These are phyloP conservation scores for Ctenomys sociabilis DNA, from an alignment of 2,113 vertebrate species.

Conservation along the genomic window DNA sequence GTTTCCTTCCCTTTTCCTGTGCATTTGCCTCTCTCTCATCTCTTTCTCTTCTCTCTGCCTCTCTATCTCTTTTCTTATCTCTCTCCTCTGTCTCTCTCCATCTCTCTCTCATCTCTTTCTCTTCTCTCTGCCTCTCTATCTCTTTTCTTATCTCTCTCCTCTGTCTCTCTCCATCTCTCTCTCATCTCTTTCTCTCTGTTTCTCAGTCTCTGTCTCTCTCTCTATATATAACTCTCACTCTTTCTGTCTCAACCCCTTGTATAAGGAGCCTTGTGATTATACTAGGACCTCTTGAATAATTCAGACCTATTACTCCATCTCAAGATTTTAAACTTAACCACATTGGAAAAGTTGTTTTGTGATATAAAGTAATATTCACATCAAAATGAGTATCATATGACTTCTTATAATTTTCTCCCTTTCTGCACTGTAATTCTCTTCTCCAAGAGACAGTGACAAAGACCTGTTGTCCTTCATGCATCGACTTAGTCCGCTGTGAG, in stretches of 20 bases:
- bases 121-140: too few relatives aligned
- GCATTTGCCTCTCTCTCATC: too few relatives aligned
- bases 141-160: not conserved
- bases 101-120: too few relatives aligned
- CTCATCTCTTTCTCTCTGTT: too few relatives aligned
- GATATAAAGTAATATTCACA: not conserved
- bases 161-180: not conserved
- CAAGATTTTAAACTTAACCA: not conserved
- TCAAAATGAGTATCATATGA: not conserved
- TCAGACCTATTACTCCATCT: not conserved
- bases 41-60: too few relatives aligned
- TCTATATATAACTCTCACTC: too few relatives aligned
- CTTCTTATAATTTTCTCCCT: not conserved
- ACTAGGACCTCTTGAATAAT: not conserved
- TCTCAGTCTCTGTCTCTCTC: too few relatives aligned
- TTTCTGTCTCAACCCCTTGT: too few relatives aligned
- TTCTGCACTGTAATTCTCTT: not conserved
- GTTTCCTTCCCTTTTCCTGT: not conserved
- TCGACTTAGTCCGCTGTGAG: not conserved
- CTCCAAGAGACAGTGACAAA: not conserved
- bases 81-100: not conserved
- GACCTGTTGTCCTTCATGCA: not conserved
- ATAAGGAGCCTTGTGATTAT: not conserved
- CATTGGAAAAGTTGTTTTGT: not conserved
- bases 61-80: too few relatives aligned